Conservation (phyloP, 2,113 vertebrate species). For the Struthio camelus region DNA sequence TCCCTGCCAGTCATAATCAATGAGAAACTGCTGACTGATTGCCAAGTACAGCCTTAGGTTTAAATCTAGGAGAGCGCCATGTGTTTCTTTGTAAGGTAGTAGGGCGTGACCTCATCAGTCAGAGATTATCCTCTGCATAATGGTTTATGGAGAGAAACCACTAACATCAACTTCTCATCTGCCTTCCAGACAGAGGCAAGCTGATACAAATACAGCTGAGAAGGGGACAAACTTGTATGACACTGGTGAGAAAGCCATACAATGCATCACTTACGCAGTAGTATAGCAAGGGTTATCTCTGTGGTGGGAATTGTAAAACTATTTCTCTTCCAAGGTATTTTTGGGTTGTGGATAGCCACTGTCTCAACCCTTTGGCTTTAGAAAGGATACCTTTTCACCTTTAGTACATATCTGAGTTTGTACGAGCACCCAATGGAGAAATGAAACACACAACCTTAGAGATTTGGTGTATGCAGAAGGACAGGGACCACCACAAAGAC, state of each 20-base stretch:
- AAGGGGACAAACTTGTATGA: neutral
- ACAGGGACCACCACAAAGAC: neutral
- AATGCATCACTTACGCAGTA: neutral
- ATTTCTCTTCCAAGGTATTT: neutral
- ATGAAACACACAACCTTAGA: neutral
- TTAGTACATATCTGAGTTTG: neutral
- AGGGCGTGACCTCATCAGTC: conserved; percentile 60
- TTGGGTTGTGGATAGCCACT: neutral
- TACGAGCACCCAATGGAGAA: neutral
- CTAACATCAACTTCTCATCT: neutral
- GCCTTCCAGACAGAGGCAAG: conserved; percentile 18
- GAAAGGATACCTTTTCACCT: neutral
- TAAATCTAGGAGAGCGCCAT: conserved; percentile 25
- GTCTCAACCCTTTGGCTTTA: neutral
- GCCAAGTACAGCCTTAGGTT: conserved; percentile 26
- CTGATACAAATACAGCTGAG: conserved; percentile 7
- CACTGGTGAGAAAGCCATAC: neutral
- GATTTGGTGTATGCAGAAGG: rapidly evolving
- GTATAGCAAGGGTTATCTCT: neutral
- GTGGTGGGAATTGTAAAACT: neutral
- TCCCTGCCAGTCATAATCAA: conserved; percentile 50
- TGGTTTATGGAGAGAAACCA: conserved; percentile 42
- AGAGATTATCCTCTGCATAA: conserved; percentile 68
- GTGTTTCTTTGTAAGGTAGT: conserved; percentile 57
- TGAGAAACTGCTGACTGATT: conserved; percentile 54